phyloP scores from a whole-genome alignment of 92 coral and sea anemone species.

The Zoanthus gigantus region DNA sequence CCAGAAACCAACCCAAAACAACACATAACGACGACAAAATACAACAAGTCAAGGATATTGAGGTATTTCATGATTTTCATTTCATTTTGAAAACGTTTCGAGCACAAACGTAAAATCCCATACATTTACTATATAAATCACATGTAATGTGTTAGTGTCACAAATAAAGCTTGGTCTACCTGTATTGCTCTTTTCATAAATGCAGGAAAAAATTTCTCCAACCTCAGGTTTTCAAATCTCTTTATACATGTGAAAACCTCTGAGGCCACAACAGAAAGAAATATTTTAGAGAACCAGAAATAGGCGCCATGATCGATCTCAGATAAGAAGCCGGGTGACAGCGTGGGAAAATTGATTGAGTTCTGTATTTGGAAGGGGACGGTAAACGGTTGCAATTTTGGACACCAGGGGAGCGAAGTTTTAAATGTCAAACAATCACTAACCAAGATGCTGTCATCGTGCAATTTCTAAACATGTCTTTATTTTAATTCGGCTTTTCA shows the following conservation, averaged over 20 bases:
- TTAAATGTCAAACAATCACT: conserved; percentile 15
- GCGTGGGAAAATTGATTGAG: neutral
- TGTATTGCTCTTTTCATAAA: conserved; percentile 60
- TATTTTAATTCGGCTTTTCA: conserved; percentile 49
- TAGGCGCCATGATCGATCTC: conserved; percentile 53
- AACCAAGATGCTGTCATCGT: conserved; percentile 31
- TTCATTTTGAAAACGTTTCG: too few relatives aligned
- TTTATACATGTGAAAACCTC: conserved; percentile 52
- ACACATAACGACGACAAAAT: too few relatives aligned
- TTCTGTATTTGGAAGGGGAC: conserved; percentile 13
- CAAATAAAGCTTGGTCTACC: conserved; percentile 29
- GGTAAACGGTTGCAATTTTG: neutral
- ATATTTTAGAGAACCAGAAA: conserved; percentile 61
- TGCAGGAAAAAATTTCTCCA: conserved; percentile 62
- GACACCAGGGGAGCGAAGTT: conserved; percentile 16
- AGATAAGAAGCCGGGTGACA: conserved; percentile 14
- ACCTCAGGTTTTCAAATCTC: conserved; percentile 59
- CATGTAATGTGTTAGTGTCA: too few relatives aligned
- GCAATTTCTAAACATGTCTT: conserved; percentile 46
- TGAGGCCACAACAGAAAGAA: conserved; percentile 59
- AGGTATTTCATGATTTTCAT: too few relatives aligned
- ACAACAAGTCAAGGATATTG: too few relatives aligned
- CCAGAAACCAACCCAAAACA: too few relatives aligned
- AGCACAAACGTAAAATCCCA: too few relatives aligned
- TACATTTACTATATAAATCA: too few relatives aligned